Percentiles rank a stretch among this genome's conserved stretches.
Conservation (phyloP, 1,140 invertebrate species). For the Achroia grisella region DNA sequence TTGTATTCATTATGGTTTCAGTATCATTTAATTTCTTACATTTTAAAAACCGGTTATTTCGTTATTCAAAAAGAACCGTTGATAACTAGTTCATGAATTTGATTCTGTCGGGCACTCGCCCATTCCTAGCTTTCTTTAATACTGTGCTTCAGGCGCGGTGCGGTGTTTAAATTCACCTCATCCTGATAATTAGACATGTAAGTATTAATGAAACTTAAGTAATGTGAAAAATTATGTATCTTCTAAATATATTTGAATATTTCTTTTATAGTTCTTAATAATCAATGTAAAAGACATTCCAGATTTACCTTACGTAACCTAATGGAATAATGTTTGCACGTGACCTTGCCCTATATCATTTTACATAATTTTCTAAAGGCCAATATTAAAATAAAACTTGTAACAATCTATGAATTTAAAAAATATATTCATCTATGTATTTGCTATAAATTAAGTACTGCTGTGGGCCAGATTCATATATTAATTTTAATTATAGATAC, state of each 20-base stretch:
- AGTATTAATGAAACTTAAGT: conserved; percentile 20
- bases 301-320: conserved; percentile 63
- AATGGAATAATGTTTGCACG: conserved; percentile 65
- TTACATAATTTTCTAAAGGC: conserved; percentile 9
- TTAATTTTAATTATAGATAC: too few relatives aligned
- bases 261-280: conserved; percentile 3
- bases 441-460: too few relatives aligned
- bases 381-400: neutral
- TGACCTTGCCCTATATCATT: conserved; percentile 51
- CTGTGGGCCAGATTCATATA: too few relatives aligned
- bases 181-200: conserved; percentile 67
- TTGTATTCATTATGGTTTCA: too few relatives aligned
- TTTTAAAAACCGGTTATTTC: too few relatives aligned
- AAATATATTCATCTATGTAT: too few relatives aligned
- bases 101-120: neutral
- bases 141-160: conserved; percentile 66
- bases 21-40: too few relatives aligned
- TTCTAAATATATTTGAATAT: neutral
- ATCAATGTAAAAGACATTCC: neutral
- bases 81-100: too few relatives aligned
- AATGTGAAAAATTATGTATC: neutral
- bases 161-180: conserved; percentile 52
- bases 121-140: conserved; percentile 48
- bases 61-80: too few relatives aligned
- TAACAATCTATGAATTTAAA: too few relatives aligned